phyloP scores from a whole-genome alignment of 1,140 invertebrate species.

The Venturia canescens region DNA sequence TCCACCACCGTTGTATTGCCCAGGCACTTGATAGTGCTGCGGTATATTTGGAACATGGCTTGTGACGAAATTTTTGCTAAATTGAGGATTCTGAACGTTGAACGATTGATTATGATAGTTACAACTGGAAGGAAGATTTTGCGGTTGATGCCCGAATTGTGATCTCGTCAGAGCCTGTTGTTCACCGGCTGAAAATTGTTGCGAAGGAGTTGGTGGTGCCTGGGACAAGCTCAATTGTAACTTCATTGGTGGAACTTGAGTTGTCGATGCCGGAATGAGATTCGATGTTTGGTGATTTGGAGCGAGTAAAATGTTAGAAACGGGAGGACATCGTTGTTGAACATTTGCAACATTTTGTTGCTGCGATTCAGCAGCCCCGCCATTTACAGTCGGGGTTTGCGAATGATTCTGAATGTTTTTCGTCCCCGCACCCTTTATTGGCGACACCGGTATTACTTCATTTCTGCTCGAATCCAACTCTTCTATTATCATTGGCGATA shows the following conservation, averaged over 20 bases:
- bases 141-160: slow-evolving; percentile 49
- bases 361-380: slow-evolving; percentile 31
- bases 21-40: slow-evolving; percentile 56
- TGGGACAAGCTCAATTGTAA: slow-evolving; percentile 13
- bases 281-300: slow-evolving; percentile 10
- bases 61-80: slow-evolving; percentile 65
- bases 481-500: slow-evolving; percentile 65
- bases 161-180: slow-evolving; percentile 40
- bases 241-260: slow-evolving; percentile 45
- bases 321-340: slow-evolving; percentile 23
- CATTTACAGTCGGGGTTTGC: slow-evolving; percentile 1
- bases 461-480: slow-evolving; percentile 49
- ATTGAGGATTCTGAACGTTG: slow-evolving; percentile 67
- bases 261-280: neutral
- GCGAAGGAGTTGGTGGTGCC: neutral
- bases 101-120: slow-evolving; percentile 62
- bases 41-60: slow-evolving; percentile 52
- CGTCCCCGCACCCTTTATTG: slow-evolving; percentile 17
- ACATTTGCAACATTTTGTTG: slow-evolving; percentile 47
- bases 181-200: slow-evolving; percentile 40
- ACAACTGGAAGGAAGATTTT: slow-evolving; percentile 14
- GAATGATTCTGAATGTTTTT: slow-evolving; percentile 15
- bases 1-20: slow-evolving; percentile 47
- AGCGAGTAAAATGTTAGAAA: slow-evolving; percentile 2
- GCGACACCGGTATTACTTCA: neutral